phyloP scores from a whole-genome alignment of 2,797 vertebrate species.

The Aulostomus chinensis region DNA sequence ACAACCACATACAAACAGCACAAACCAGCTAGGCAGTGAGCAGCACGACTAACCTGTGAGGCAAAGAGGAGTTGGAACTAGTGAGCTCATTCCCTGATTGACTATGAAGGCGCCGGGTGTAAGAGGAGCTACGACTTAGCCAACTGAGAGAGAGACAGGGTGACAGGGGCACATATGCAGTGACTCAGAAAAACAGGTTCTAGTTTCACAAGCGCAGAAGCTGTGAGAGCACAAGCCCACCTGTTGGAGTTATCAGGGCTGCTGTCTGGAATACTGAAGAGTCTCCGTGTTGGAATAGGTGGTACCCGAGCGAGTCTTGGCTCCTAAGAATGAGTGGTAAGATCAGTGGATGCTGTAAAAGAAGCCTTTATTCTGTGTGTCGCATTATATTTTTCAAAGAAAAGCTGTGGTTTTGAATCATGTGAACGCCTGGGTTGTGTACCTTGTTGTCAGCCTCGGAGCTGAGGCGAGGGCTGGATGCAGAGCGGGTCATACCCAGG shows the following conservation, averaged over 20 bases:
- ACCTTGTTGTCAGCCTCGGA: conserved; percentile 80
- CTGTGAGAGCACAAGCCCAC: conserved; percentile 48
- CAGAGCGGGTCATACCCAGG: conserved; percentile 82
- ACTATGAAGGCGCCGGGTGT: conserved; percentile 81
- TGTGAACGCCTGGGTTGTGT: conserved; percentile 22
- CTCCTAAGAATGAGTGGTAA: conserved; percentile 70
- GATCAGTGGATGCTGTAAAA: conserved; percentile 21
- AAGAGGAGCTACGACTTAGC: conserved; percentile 84
- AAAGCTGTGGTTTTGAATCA: too few relatives aligned
- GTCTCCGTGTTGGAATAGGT: conserved; percentile 80
- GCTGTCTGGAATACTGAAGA: conserved; percentile 82
- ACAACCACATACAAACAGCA: conserved; percentile 39
- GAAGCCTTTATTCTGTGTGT: background rate
- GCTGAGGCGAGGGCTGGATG: conserved; percentile 85
- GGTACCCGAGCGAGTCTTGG: conserved; percentile 83
- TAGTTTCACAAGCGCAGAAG: conserved; percentile 24
- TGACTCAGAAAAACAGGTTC: conserved; percentile 47
- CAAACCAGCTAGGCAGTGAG: conserved; percentile 30
- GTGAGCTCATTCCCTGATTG: conserved; percentile 78
- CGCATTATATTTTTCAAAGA: conserved; percentile 9
- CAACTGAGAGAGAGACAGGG: conserved; percentile 68
- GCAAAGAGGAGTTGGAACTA: conserved; percentile 76
- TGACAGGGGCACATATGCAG: conserved; percentile 49
- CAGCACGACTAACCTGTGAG: conserved; percentile 78
- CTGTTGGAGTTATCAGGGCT: conserved; percentile 80